These are phyloP conservation scores for Microplitis mediator DNA, from an alignment of 1,140 invertebrate species.

Conservation along the genomic window DNA sequence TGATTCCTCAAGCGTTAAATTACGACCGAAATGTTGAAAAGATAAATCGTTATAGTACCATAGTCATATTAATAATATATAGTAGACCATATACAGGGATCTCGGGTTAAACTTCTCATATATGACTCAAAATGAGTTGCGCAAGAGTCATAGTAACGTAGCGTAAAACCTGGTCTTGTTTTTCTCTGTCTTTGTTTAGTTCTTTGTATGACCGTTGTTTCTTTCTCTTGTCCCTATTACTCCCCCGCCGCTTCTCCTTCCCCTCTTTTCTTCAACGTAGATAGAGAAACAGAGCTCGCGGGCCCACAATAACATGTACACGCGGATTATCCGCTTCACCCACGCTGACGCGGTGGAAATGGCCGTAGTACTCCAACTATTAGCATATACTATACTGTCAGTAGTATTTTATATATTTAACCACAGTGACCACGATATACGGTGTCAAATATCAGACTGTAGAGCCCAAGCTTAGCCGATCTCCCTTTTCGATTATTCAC, in stretches of 20 bases:
- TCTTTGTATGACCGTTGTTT: constrained; percentile 14
- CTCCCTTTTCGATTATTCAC: neutral
- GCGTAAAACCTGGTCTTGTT: constrained; percentile 46
- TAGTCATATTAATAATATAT: neutral
- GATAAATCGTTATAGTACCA: neutral
- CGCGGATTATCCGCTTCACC: constrained; percentile 42
- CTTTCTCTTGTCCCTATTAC: neutral
- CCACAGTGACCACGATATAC: neutral
- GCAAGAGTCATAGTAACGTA: constrained; percentile 45
- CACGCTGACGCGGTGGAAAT: constrained; percentile 59
- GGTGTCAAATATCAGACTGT: neutral
- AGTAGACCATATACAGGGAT: neutral
- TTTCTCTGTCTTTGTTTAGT: constrained; percentile 19
- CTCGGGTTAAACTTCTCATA: neutral
- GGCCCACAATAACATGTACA: neutral
- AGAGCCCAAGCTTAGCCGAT: neutral
- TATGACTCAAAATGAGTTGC: constrained; percentile 23
- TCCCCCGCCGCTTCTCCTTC: neutral
- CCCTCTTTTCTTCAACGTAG: constrained; percentile 1
- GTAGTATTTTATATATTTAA: neutral
- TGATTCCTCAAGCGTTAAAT: constrained; percentile 1
- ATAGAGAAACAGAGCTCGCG: no score
- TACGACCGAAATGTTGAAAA: neutral
- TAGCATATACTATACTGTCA: neutral
- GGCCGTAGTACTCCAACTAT: constrained; percentile 38